Evolutionary conservation across 64 coral and sea anemone species (phyloP).

Genomic region (Pocillopora verrucosa): DNA sequence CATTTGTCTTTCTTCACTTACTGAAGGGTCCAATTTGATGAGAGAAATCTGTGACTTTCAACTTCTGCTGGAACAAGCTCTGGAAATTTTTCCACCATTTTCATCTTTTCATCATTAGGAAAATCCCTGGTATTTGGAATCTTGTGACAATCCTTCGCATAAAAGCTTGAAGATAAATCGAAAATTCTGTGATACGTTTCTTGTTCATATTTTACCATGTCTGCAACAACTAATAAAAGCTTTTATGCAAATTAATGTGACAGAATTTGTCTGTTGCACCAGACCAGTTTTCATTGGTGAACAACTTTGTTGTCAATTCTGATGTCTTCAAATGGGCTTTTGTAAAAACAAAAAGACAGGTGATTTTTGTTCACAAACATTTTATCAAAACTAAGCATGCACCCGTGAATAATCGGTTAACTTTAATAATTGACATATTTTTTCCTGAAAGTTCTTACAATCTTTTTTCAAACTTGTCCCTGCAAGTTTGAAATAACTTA

Average conservation of each 20-base stretch:
- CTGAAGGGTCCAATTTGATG: neutral
- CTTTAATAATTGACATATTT: no score
- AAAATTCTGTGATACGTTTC: constrained; percentile 24
- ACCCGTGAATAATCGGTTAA: no score
- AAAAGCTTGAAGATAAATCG: constrained; percentile 24
- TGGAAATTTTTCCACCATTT: constrained; percentile 26
- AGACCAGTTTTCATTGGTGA: neutral
- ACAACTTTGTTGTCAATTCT: no score
- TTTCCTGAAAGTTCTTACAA: no score
- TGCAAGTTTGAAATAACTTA: no score
- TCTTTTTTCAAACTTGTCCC: no score
- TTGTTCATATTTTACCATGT: constrained; percentile 14
- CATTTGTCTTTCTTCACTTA: neutral
- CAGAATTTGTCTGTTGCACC: neutral
- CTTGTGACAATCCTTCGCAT: neutral
- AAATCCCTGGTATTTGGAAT: constrained; percentile 19
- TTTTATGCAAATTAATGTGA: neutral
- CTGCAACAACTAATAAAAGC: neutral
- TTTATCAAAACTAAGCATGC: no score
- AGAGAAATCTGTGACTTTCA: neutral
- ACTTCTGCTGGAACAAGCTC: neutral
- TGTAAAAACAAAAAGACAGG: no score
- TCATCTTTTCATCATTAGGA: neutral
- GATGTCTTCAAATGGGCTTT: no score
- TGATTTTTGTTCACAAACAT: no score